Base-by-base conservation (phyloP, 1,140 invertebrate genomes). In the Maconellicoccus hirsutus region DNA sequence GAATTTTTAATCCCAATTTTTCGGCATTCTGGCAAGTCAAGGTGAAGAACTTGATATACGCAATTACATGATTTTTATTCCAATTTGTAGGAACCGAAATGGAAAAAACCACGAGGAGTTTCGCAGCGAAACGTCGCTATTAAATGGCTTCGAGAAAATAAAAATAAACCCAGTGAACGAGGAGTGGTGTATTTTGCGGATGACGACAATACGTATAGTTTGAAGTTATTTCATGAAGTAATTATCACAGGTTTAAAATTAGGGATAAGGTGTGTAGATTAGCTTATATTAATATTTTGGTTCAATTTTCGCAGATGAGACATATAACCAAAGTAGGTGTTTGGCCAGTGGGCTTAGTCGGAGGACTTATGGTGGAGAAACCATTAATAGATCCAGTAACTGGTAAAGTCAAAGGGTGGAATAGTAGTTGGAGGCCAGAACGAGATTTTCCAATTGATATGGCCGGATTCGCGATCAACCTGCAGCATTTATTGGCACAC, bases 101-200 rank as follows among this genome's bases (percentile, higher is more conserved):
- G 93, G 93, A 86, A 87, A 52, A 91, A 96, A 80, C 96, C 96
- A 0, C 83, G 95, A 75, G 97, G 97, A 16, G 94, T 98, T 0
- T 86, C 91, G 73, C 97, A 99, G 81, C 84, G 97, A 74, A 99
- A 99, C 81, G 81, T 86, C 12, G 97, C 88, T 2, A 78, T 99
- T 6, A 81, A 85, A 27, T 99, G 96, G 93, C 80, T 99, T 4
- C 81, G 93, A 70, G 81, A 85, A 25, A 89, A 94, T 74, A 72
- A 78, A 27, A 73, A 73, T 79, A 76, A 85, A 14, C 77, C 80
- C 38, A 76, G 77, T 0, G 83, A 86, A 75, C 83, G 83, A 77
- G 93, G 92, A 1, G 86, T 98, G 59, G 87, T 99, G 0, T 99
- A 93, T 82, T 99, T 99, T 82, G 96, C 95, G 79, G 97, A 99